phyloP scores from a whole-genome alignment of 2,113 vertebrate genomes.

The Gopherus flavomarginatus region DNA sequence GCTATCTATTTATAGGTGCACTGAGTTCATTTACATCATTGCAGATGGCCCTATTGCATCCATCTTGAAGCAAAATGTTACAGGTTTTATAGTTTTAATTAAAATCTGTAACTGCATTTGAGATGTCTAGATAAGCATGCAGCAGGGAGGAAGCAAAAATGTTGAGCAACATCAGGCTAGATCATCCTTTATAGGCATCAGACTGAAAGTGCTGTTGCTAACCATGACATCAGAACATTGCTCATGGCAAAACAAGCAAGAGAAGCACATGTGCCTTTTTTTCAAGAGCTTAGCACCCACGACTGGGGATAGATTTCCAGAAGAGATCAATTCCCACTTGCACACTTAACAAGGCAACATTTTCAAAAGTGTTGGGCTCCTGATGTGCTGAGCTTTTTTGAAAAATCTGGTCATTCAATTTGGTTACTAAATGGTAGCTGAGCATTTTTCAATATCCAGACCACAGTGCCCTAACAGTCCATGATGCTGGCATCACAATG shows the following conservation, averaged over 20 bases:
- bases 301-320: neutral
- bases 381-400: neutral
- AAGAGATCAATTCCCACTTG: too few species aligned
- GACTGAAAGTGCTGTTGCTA: rapidly evolving
- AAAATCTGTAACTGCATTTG: rapidly evolving
- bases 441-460: rapidly evolving
- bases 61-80: too few species aligned
- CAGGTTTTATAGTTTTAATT: neutral
- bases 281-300: neutral
- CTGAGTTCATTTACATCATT: rapidly evolving
- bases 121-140: neutral
- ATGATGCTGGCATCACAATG: neutral
- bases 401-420: neutral
- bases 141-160: rapidly evolving
- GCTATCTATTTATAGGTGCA: rapidly evolving
- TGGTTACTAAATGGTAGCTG: too few species aligned
- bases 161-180: rapidly evolving
- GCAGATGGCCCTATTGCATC: rapidly evolving
- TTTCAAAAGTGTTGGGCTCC: neutral
- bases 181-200: rapidly evolving
- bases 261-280: too few species aligned
- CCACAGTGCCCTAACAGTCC: neutral
- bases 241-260: rapidly evolving
- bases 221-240: rapidly evolving
- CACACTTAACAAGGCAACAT: neutral